Percentiles rank a stretch among this genome's conserved stretches.
phyloP scores from a whole-genome alignment of 2,888 invertebrate genomes.

The Adelognathus sp. region DNA sequence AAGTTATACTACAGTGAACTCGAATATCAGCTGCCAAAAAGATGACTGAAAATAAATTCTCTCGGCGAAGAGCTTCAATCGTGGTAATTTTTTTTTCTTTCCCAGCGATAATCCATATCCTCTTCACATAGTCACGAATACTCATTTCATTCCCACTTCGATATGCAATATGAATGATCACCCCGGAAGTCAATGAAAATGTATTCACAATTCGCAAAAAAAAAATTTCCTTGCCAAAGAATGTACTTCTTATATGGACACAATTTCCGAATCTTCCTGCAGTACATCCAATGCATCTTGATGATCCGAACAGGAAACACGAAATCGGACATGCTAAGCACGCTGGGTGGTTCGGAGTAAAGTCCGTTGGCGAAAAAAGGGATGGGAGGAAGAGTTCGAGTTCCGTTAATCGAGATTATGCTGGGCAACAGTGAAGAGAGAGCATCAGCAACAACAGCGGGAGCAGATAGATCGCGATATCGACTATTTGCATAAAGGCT shows the following conservation, averaged over 20 bases:
- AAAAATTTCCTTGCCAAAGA: background rate
- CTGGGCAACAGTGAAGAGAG: slow-evolving; percentile 44
- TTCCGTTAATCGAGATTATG: slow-evolving; percentile 60
- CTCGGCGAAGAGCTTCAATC: too few relatives aligned
- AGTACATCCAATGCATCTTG: slow-evolving; percentile 39
- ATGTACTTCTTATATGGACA: background rate
- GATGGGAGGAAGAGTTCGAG: slow-evolving; percentile 33
- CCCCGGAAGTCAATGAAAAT: too few relatives aligned
- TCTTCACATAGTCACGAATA: too few relatives aligned
- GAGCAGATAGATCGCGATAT: slow-evolving; percentile 64
- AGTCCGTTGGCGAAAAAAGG: slow-evolving; percentile 39
- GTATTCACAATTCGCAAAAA: too few relatives aligned
- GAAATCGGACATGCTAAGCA: slow-evolving; percentile 39
- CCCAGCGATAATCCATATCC: too few relatives aligned
- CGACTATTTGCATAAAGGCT: slow-evolving; percentile 75
- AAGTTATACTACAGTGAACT: too few relatives aligned
- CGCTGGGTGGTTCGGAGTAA: slow-evolving; percentile 44
- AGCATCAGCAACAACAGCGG: background rate
- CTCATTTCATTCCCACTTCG: too few relatives aligned
- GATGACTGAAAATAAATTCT: too few relatives aligned
- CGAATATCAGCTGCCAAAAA: too few relatives aligned
- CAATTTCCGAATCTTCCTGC: background rate
- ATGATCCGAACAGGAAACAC: slow-evolving; percentile 44
- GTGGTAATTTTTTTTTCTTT: too few relatives aligned
- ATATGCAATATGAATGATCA: too few relatives aligned